Evolutionary conservation across 1,140 invertebrate genomes (phyloP).

Genomic region (Drosophila pachea): DNA sequence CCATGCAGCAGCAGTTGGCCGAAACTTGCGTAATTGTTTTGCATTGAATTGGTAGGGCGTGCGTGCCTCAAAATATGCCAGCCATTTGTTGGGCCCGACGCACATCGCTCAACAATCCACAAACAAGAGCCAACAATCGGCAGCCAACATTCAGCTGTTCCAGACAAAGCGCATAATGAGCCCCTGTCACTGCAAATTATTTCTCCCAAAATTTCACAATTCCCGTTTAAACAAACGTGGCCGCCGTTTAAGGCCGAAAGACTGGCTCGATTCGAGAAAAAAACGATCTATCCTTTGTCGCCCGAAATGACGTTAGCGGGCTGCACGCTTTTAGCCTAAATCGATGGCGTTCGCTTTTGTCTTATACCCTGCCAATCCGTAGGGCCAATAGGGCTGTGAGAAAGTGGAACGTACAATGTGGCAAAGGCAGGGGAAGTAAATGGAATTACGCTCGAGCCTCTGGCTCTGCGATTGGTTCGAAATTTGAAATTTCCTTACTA

Average conservation of each 20-base stretch:
- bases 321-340: constrained; percentile 32
- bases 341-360: constrained; percentile 12
- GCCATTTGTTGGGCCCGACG: constrained; percentile 10
- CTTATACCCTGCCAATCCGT: constrained; percentile 1
- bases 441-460: too few relatives aligned
- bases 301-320: constrained; percentile 18
- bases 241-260: constrained; percentile 13
- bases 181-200: constrained; percentile 1
- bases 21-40: constrained; percentile 50
- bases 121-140: constrained; percentile 15
- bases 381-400: background rate
- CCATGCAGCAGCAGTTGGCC: background rate
- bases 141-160: constrained; percentile 44
- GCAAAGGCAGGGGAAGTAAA: too few relatives aligned
- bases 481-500: too few relatives aligned
- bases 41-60: constrained; percentile 2
- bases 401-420: too few relatives aligned
- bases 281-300: constrained; percentile 1
- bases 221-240: background rate
- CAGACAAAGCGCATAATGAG: constrained; percentile 28
- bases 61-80: constrained; percentile 13
- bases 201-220: background rate
- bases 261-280: constrained; percentile 8
- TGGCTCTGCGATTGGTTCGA: too few relatives aligned
- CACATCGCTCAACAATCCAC: constrained; percentile 35